Evolutionary conservation across 2,113 vertebrate genomes (phyloP), one percentile per base, ranked within the genome.

Genomic region (Alligator sinensis): DNA sequence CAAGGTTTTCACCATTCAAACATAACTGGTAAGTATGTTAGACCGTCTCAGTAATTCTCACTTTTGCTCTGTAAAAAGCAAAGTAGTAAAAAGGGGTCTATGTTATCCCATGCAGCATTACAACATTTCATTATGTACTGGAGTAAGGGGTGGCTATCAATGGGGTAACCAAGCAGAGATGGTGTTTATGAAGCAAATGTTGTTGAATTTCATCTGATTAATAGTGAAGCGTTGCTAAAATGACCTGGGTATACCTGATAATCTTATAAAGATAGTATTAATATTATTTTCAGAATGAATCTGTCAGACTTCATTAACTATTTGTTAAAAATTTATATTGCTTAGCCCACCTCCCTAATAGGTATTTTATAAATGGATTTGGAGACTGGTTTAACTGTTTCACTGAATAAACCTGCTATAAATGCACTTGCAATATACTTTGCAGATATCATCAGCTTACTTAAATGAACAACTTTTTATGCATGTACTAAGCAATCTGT

Each of bases 11-110:
- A 98, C 61, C 96, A 95, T 25, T 91, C 96, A 22, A 97, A 91
- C 91, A 96, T 98, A 24, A 98, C 97, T 28, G 98, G 98, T 97
- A 98, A 98, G 99, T 91, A 76, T 28, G 57, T 64, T 28, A 22
- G 34, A 58, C 28, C 28, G 27, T 59, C 16, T 7, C 57, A 21
- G 28, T 17, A 16, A 15, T 9, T 19, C 5, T 9, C 30, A 5
- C 12, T 2, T 57, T 28, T 55, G 14, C 27, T 14, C 5, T 61
- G 24, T 25, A 27, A 47, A 58, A 84, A 72, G 14, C 6, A 34
- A 74, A 22, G 34, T 54, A 47, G 3, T 22, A 34, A 9, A 60
- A 55, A 12, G 25, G n/a, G 16, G 19, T 59, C 9, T 12, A n/a
- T 12, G 16, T 21, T 17, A 30, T 16, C 9, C 8, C 59, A 22